These are phyloP conservation scores for Parnassius mnemosyne DNA, from an alignment of 2,888 invertebrate genomes.

Conservation along the genomic window DNA sequence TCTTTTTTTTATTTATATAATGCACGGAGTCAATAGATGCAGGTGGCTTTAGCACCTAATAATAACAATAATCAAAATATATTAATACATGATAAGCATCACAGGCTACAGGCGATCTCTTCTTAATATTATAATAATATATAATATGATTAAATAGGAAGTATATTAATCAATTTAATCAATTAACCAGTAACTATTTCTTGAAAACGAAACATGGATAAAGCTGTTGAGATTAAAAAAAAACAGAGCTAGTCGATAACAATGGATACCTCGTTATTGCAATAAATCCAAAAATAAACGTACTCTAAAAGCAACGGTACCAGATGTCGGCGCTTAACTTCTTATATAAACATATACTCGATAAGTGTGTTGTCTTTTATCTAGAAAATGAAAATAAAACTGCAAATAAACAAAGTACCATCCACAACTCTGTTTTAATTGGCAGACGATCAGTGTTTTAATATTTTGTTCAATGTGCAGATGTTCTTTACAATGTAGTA, in stretches of 20 bases:
- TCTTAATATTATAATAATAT: too few species aligned
- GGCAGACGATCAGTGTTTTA: slow-evolving; percentile 47
- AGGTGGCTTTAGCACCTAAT: too few species aligned
- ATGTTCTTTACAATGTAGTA: slow-evolving; percentile 18
- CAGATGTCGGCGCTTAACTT: slow-evolving; percentile 28
- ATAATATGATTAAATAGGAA: neutral
- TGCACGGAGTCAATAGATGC: too few species aligned
- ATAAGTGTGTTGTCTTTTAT: slow-evolving; percentile 51
- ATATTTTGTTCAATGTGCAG: slow-evolving; percentile 24
- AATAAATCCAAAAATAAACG: slow-evolving; percentile 29
- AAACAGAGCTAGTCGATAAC: slow-evolving; percentile 8
- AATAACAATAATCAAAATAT: too few species aligned
- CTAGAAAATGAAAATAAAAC: slow-evolving; percentile 46
- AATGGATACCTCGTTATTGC: slow-evolving; percentile 26
- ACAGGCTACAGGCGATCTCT: too few species aligned
- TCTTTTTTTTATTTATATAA: too few species aligned
- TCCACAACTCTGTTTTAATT: slow-evolving; percentile 46
- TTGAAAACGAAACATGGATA: too few species aligned
- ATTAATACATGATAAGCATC: too few species aligned
- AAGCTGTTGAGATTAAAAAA: neutral
- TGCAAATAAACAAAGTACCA: slow-evolving; percentile 42
- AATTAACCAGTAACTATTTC: neutral
- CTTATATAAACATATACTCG: slow-evolving; percentile 35
- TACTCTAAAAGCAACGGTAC: slow-evolving; percentile 10
- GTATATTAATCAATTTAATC: neutral